Conservation (phyloP, 2,888 invertebrate species). For the Pachliopta kotzebuea region DNA sequence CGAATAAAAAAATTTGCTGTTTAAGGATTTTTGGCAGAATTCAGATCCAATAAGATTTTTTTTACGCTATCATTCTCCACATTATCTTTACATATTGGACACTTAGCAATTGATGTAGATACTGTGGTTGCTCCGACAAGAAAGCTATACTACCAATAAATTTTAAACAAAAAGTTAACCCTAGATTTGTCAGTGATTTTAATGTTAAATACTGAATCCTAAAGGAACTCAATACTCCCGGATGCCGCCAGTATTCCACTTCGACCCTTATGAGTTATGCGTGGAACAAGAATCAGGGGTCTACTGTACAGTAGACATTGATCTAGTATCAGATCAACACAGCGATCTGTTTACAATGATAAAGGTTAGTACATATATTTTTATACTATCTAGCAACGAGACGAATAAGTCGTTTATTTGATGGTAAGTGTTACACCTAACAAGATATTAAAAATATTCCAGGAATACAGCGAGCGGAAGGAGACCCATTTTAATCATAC, state of each 20-base stretch:
- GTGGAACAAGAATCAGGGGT: background rate
- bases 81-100: too few relatives aligned
- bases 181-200: background rate
- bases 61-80: too few relatives aligned
- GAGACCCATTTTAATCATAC: constrained; percentile 38
- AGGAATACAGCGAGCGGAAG: constrained; percentile 36
- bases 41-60: too few relatives aligned
- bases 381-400: too few relatives aligned
- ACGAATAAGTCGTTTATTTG: too few relatives aligned
- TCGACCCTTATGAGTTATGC: background rate
- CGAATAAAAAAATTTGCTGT: too few relatives aligned
- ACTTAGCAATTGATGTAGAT: too few relatives aligned
- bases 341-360: background rate
- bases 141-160: too few relatives aligned
- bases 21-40: too few relatives aligned
- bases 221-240: background rate
- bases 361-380: background rate
- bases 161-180: too few relatives aligned
- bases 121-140: too few relatives aligned
- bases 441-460: constrained; percentile 21
- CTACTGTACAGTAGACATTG: background rate
- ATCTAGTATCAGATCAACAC: background rate
- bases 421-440: background rate
- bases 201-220: background rate
- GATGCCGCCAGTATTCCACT: background rate